Evolutionary conservation across 2,888 invertebrate genomes (phyloP).

Genomic region (Achlya flavicornis): DNA sequence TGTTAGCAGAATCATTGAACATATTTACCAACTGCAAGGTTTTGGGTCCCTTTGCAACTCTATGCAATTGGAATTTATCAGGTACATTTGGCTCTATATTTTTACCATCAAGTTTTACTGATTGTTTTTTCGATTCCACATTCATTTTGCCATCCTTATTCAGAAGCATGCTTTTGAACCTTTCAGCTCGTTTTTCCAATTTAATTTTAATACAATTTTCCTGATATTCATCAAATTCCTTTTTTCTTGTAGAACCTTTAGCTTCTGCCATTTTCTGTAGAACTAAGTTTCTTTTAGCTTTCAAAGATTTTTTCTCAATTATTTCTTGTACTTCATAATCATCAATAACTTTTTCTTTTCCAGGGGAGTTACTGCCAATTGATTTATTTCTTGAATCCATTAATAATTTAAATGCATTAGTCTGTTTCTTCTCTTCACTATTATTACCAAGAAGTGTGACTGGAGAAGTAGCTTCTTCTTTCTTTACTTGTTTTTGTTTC

Average conservation of each 20-base stretch:
- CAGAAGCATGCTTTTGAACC: conserved; percentile 77
- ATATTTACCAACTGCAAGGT: conserved; percentile 57
- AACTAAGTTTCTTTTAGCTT: conserved; percentile 77
- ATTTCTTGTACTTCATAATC: conserved; percentile 49
- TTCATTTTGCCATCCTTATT: conserved; percentile 47
- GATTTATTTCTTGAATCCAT: conserved; percentile 87
- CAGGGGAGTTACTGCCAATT: conserved; percentile 86
- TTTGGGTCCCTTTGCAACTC: conserved; percentile 33
- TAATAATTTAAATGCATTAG: conserved; percentile 86
- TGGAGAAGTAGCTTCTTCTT: conserved; percentile 21
- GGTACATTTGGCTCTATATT: conserved; percentile 11
- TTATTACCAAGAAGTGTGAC: conserved; percentile 29
- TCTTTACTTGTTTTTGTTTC: conserved; percentile 16
- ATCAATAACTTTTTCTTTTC: conserved; percentile 72
- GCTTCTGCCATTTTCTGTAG: conserved; percentile 86
- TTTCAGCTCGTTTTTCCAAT: conserved; percentile 85
- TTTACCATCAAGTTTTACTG: conserved; percentile 19
- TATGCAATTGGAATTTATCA: conserved; percentile 22
- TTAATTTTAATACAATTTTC: conserved; percentile 83
- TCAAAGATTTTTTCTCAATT: conserved; percentile 55
- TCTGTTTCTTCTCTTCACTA: conserved; percentile 57
- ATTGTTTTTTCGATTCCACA: conserved; percentile 20
- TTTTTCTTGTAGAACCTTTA: conserved; percentile 84
- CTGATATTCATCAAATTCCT: conserved; percentile 82
- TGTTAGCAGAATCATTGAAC: conserved; percentile 47